A percentile compares a stretch with the other conserved stretches of the same genome.
Conservation (phyloP, 1,140 invertebrate species). For the Pseudoatta argentina region DNA sequence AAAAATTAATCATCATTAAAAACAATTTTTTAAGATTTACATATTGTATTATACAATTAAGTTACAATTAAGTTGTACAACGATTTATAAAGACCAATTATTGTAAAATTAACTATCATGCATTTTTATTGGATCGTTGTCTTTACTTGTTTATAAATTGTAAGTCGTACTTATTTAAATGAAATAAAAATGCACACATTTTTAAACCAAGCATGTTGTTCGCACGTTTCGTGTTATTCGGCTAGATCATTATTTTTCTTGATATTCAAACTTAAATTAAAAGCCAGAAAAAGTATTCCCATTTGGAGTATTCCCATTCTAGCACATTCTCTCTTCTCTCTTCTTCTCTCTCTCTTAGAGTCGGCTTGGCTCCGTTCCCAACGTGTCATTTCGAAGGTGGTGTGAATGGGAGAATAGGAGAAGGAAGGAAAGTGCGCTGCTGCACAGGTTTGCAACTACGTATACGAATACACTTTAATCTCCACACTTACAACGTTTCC, state of each 20-base stretch:
- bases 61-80: neutral
- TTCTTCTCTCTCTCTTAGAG: neutral
- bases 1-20: neutral
- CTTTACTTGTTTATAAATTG: neutral
- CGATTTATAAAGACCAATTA: neutral
- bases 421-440: slow-evolving; percentile 39
- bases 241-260: slow-evolving; percentile 57
- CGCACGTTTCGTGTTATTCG: slow-evolving; percentile 7
- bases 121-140: neutral
- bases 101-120: neutral
- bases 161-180: neutral
- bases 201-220: neutral
- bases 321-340: neutral
- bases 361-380: slow-evolving; percentile 57
- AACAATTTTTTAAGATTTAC: neutral
- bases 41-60: neutral
- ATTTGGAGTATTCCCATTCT: slow-evolving; percentile 43
- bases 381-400: slow-evolving; percentile 62
- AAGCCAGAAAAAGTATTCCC: slow-evolving; percentile 56
- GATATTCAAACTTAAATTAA: slow-evolving; percentile 61
- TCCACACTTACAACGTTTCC: slow-evolving; percentile 61
- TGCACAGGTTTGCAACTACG: slow-evolving; percentile 57
- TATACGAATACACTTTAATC: slow-evolving; percentile 68
- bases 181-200: neutral
- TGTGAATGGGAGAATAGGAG: slow-evolving; percentile 53